These are phyloP conservation scores for Taenioides sp. DNA, from an alignment of 2,797 vertebrate species.

Conservation along the genomic window DNA sequence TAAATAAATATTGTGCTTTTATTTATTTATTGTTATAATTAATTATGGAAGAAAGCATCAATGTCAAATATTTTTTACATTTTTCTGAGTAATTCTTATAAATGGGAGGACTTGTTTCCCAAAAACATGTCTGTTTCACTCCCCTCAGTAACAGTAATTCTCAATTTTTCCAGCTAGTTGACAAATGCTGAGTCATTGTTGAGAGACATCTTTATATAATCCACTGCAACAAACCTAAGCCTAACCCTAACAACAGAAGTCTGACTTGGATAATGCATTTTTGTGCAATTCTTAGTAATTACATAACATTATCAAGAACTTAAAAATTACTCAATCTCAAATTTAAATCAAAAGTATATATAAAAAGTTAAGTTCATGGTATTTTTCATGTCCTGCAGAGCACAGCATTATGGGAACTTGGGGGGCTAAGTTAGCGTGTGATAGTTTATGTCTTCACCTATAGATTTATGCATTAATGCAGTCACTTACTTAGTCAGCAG, in stretches of 20 bases:
- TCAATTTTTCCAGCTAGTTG: slow-evolving; percentile 1
- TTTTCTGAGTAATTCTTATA: neutral
- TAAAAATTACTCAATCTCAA: neutral
- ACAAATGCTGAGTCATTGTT: neutral
- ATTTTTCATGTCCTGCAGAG: slow-evolving; percentile 9
- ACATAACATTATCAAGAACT: neutral
- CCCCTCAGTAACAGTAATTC: neutral
- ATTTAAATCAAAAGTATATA: neutral
- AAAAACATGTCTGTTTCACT: slow-evolving; percentile 29
- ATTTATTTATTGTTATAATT: neutral
- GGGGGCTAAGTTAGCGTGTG: slow-evolving; percentile 35
- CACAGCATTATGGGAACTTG: slow-evolving; percentile 38
- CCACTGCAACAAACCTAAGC: neutral
- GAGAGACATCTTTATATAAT: neutral
- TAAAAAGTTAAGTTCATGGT: neutral
- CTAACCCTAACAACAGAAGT: neutral
- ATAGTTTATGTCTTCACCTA: slow-evolving; percentile 64
- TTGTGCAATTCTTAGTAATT: no score
- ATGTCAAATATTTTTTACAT: neutral
- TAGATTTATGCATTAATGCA: slow-evolving; percentile 53
- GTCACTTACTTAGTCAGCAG: slow-evolving; percentile 56
- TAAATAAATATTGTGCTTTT: neutral
- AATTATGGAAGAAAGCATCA: neutral
- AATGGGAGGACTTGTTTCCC: slow-evolving; percentile 9
- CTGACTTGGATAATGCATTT: neutral